A percentile compares a stretch with the other conserved stretches of the same genome.
phyloP scores from a whole-genome alignment of 2,888 invertebrate species.

The Alloscopus bannaensis region DNA sequence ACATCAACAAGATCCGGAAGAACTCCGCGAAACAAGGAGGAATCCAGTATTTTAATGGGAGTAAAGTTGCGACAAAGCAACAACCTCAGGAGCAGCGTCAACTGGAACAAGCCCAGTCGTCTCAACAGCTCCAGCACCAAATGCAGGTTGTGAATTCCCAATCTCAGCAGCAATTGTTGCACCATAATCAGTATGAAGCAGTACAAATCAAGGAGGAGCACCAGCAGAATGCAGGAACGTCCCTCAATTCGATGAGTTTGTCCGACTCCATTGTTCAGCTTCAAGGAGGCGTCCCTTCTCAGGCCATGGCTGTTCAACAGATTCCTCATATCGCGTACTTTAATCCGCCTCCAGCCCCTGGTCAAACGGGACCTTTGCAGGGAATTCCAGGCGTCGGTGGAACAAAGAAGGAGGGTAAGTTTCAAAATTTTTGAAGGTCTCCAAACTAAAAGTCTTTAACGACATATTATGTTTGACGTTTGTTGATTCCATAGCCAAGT shows the following conservation, averaged over 20 bases:
- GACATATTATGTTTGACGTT: conserved; percentile 2
- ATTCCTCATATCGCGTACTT: conserved; percentile 72
- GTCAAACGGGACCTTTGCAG: conserved; percentile 68
- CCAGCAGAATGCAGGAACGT: conserved; percentile 8
- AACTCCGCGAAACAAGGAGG: conserved; percentile 75
- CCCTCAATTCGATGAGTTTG: no score
- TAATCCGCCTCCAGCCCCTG: conserved; percentile 67
- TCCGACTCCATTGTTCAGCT: conserved; percentile 48
- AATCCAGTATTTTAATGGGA: conserved; percentile 67
- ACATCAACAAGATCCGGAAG: conserved; percentile 86
- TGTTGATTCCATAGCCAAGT: conserved; percentile 61
- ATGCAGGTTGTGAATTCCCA: conserved; percentile 34
- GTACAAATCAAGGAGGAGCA: conserved; percentile 71
- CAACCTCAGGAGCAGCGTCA: conserved; percentile 10
- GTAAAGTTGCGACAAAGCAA: conserved; percentile 48
- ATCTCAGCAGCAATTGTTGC: conserved; percentile 30
- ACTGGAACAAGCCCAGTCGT: conserved; percentile 17
- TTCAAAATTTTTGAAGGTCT: conserved; percentile 1
- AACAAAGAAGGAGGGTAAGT: conserved; percentile 69
- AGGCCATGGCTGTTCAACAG: conserved; percentile 63
- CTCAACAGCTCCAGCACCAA: conserved; percentile 56
- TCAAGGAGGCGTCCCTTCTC: conserved; percentile 34
- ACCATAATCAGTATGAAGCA: conserved; percentile 72
- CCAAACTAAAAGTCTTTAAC: conserved; percentile 1
- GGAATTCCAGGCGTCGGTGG: conserved; percentile 71